Evolutionary conservation across 2,113 vertebrate species (phyloP), one percentile per base, ranked within the genome.

Genomic region (Pyxicephalus adspersus): DNA sequence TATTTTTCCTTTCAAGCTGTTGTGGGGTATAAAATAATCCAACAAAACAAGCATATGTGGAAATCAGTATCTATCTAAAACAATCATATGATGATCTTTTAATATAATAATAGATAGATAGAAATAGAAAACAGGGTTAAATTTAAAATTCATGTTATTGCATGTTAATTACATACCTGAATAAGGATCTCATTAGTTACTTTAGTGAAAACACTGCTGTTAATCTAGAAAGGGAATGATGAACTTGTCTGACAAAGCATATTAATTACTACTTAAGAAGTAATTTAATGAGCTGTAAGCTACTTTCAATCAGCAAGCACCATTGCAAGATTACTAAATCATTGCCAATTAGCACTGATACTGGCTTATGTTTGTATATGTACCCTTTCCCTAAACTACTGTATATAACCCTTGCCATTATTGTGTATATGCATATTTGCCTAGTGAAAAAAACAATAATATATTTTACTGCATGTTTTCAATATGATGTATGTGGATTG

Each of bases 211-310:
- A 81, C 68, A 64, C 58, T 22, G 58, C 78, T 73, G 78, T 73
- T 81, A 72, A 81, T 81, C 45, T 72, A 34, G 22, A 50, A 73
- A 81, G 22, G 22, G 17, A 72, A 81, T 64, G 58, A 54, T 67
- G 34, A 55, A 38, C 45, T 61, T 72, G 78, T 73, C 50, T 72
- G 38, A 73, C 67, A 73, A 81, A 81, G 78, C 31, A 64, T 81
- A 81, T 81, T 72, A 81, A 81, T 81, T 81, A 81, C 67, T 64
- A 73, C 68, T 64, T 81, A 72, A 73, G 58, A 25, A 50, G 25
- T 29, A 64, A 25, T 81, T 64, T 72, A 81, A 81, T 51, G 67
- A 61, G 77, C 52, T 80, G 61, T 70, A 54, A 70, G 57, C 34
- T 61, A 61, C 63, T 80, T 71, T 60, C 66, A 80, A 80, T 80